Evolutionary conservation across 2,797 vertebrate species (phyloP), one percentile per base, ranked within the genome.

Genomic region (Chromobotia macracanthus): DNA sequence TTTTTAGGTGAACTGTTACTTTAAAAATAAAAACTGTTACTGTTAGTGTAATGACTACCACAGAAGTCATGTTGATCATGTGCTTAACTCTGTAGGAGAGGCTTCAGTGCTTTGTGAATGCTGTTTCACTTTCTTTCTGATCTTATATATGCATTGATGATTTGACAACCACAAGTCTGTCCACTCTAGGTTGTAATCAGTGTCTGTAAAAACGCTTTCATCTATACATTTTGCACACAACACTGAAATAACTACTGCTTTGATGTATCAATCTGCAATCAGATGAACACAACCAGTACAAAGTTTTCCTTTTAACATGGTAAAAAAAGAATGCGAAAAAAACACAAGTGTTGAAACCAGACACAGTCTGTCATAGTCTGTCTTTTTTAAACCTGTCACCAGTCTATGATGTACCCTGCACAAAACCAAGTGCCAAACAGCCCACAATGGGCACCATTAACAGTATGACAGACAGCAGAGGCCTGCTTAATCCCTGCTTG

Each of bases 391-490:
- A 75, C 50, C 74, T 78, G 38, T 75, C 78, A 70, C 44, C 68
- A 76, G 31, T 50, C 72, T 81, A 67, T 70, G 68, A 79, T 77
- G 69, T 63, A 65, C 72, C 65, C 72, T 71, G 72, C 56, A 70
- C 67, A 73, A n/a, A 48, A 60, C 6, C 11, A 25, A 64, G 51
- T 67, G 77, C 77, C 82, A 81, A 48, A 76, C 11, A 53, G 16
- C 16, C 69, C 80, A 72, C 76, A 82, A 72, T 77, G 73, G 64
- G 80, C 66, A 76, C 67, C 16, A 67, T 80, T 83, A 77, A 72
- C 56, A 66, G 67, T 69, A 53, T 63, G 68, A 70, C 69, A 74
- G 72, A 77, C 71, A 64, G 18, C 63, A 73, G 73, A 58, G 51
- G 64, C 46, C 55, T 56, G 68, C 53, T 61, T 83, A 83, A 85